These are phyloP conservation scores for Xiphophorus couchianus DNA, from an alignment of 2,113 vertebrate species.

Conservation along the genomic window DNA sequence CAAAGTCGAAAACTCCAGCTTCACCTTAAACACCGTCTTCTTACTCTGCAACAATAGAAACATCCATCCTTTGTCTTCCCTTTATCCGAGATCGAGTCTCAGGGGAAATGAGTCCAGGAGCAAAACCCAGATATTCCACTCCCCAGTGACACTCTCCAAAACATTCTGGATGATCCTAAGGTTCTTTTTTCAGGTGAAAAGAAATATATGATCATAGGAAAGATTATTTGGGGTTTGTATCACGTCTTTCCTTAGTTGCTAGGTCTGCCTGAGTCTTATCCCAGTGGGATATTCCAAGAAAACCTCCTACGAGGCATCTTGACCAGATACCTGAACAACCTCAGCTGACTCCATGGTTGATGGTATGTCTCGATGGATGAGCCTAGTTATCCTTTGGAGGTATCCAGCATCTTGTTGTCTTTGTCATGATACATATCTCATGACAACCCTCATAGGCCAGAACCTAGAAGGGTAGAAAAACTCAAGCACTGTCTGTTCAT, in stretches of 20 bases:
- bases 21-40: constrained; percentile 6
- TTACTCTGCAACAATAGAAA: constrained; percentile 3
- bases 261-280: neutral
- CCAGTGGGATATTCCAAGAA: neutral
- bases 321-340: neutral
- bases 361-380: too few species aligned
- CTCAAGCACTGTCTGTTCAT: too few species aligned
- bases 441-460: too few species aligned
- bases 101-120: neutral
- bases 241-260: too few species aligned
- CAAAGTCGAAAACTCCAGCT: constrained; percentile 19
- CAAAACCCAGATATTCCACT: neutral
- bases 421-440: too few species aligned
- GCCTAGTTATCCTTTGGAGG: too few species aligned
- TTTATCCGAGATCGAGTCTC: neutral
- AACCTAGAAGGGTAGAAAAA: too few species aligned
- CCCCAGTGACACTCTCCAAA: neutral
- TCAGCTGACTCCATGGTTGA: neutral
- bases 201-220: too few species aligned
- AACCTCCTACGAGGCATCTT: neutral
- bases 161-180: too few species aligned
- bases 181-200: too few species aligned
- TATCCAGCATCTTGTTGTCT: too few species aligned
- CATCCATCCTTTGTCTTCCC: neutral
- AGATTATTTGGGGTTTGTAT: too few species aligned